phyloP scores from a whole-genome alignment of 2,113 vertebrate species.

The Pelmatolapia mariae region DNA sequence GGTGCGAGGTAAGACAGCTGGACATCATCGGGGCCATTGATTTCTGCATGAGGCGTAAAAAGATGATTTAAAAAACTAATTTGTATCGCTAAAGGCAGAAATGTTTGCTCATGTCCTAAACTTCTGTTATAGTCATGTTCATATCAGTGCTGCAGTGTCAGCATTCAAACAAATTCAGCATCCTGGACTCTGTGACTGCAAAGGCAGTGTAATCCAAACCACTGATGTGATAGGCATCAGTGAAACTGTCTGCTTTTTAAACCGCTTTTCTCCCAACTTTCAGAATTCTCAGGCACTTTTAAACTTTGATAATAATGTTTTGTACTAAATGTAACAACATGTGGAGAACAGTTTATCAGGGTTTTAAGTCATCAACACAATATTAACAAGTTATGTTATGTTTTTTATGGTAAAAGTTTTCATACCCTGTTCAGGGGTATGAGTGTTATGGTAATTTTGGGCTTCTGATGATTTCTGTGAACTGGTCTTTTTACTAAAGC shows the following conservation, averaged over 20 bases:
- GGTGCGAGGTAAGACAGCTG: not conserved
- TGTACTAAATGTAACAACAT: not conserved
- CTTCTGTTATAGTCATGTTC: not conserved
- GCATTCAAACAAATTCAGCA: not conserved
- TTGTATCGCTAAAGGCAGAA: not conserved
- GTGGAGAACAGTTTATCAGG: not conserved
- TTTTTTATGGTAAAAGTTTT: not conserved
- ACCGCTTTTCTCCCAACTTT: not conserved
- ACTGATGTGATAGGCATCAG: not conserved
- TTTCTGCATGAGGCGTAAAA: not conserved
- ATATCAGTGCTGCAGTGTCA: not conserved
- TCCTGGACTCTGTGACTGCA: not conserved
- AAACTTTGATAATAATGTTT: not conserved
- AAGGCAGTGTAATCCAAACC: not conserved
- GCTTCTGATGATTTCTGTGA: not conserved
- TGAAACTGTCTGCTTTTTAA: not conserved
- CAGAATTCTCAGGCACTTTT: not conserved
- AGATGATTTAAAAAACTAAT: not conserved
- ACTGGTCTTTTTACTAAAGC: not conserved
- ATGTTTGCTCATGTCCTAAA: not conserved
- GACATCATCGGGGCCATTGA: not conserved
- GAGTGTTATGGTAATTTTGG: not conserved
- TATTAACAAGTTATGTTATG: not conserved
- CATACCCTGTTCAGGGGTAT: not conserved
- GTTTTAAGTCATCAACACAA: not conserved